phyloP scores from a whole-genome alignment of 2,113 vertebrate genomes.

The Oncorhynchus tshawytscha region DNA sequence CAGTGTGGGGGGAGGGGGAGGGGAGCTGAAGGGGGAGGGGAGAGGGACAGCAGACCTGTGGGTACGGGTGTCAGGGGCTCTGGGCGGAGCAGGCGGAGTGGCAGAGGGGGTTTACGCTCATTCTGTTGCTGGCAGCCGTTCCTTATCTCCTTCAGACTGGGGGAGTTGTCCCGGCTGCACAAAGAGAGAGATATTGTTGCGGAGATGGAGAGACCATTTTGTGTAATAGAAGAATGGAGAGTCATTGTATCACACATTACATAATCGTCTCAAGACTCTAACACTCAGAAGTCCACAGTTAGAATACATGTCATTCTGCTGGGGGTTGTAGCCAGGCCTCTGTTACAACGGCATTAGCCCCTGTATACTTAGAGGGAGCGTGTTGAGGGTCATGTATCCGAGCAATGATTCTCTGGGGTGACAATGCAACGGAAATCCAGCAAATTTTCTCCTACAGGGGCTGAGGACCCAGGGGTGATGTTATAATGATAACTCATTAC shows the following conservation, averaged over 20 bases:
- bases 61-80: slow-evolving; percentile 82
- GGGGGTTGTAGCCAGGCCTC: no score
- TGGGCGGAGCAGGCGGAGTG: slow-evolving; percentile 91
- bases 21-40: slow-evolving; percentile 59
- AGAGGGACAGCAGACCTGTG: slow-evolving; percentile 45
- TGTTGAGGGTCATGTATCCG: no score
- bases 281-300: no score
- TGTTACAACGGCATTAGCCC: no score
- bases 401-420: background rate
- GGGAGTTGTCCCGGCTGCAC: slow-evolving; percentile 92
- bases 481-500: slow-evolving; percentile 14
- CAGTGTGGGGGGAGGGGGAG: slow-evolving; percentile 75
- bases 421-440: background rate
- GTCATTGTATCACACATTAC: background rate
- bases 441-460: slow-evolving; percentile 10
- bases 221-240: background rate
- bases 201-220: slow-evolving; percentile 8
- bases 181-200: slow-evolving; percentile 18
- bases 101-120: slow-evolving; percentile 93
- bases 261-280: background rate
- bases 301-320: no score
- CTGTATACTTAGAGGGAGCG: no score
- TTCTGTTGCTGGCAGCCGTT: slow-evolving; percentile 96
- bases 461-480: slow-evolving; percentile 12
- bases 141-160: slow-evolving; percentile 97